Conservation (phyloP, 2,888 invertebrate genomes). For the Helicoverpa assulta region DNA sequence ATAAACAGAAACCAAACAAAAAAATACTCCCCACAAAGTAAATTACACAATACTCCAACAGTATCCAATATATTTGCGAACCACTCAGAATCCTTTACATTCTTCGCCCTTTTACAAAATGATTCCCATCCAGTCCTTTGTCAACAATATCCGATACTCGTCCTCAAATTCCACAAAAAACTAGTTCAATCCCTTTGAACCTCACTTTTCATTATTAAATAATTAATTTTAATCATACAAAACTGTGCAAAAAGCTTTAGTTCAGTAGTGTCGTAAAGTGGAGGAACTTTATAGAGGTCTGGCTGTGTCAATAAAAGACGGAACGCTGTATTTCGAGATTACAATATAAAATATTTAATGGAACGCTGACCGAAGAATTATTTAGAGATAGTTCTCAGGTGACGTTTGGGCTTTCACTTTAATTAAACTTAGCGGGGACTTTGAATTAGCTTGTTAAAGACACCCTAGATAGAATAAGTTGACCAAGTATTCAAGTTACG, state of each 20-base stretch:
- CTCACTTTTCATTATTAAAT: conserved; percentile 53
- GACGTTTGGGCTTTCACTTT: conserved; percentile 45
- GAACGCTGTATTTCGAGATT: conserved; percentile 68
- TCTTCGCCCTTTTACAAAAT: conserved; percentile 16
- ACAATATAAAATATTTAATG: conserved; percentile 78
- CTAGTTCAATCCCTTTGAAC: conserved; percentile 36
- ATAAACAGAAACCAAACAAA: too few relatives aligned
- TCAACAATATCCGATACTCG: conserved; percentile 11
- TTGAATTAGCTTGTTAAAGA: conserved; percentile 14
- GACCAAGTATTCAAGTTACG: conserved; percentile 25
- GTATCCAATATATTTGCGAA: conserved; percentile 8
- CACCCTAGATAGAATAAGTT: conserved; percentile 11
- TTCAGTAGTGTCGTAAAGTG: conserved; percentile 71
- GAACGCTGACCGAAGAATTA: conserved; percentile 66
- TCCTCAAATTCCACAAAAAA: conserved; percentile 21
- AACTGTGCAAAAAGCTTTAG: conserved; percentile 65
- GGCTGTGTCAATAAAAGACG: conserved; percentile 70
- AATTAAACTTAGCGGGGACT: conserved; percentile 44
- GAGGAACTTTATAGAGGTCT: conserved; percentile 75
- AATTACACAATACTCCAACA: neutral
- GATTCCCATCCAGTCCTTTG: conserved; percentile 10
- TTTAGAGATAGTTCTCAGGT: conserved; percentile 57
- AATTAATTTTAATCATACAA: conserved; percentile 70
- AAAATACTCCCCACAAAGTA: too few relatives aligned
- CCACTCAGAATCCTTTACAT: conserved; percentile 1